Evolutionary conservation across 2,888 invertebrate species (phyloP).

Genomic region (Tetramorium bicarinatum): DNA sequence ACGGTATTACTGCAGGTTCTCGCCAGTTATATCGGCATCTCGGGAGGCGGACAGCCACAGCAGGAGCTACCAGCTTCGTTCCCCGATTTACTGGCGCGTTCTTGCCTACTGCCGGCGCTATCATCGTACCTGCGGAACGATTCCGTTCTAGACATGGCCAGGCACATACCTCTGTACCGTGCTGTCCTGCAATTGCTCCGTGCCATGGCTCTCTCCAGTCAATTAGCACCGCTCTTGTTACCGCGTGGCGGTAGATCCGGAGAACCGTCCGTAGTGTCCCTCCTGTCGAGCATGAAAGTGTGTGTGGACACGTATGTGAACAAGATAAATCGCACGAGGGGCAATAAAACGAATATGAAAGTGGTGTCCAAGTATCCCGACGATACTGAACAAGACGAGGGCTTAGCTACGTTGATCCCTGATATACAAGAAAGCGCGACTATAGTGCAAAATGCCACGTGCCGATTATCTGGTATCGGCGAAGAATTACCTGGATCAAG

Average conservation of each 20-base stretch:
- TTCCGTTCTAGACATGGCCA: conserved; percentile 98
- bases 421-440: conserved; percentile 93
- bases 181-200: conserved; percentile 94
- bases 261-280: conserved; percentile 91
- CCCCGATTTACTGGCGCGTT: conserved; percentile 92
- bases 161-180: conserved; percentile 97
- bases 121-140: conserved; percentile 97
- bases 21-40: conserved; percentile 95
- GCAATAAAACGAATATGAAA: conserved; percentile 79
- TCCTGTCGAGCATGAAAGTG: conserved; percentile 95
- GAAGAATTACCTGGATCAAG: conserved; percentile 84
- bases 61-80: conserved; percentile 91
- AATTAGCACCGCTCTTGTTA: conserved; percentile 89
- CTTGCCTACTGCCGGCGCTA: conserved; percentile 95
- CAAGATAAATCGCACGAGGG: conserved; percentile 89
- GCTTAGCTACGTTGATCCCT: conserved; percentile 94
- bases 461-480: conserved; percentile 75
- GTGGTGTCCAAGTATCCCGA: conserved; percentile 85
- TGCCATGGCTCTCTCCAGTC: conserved; percentile 90
- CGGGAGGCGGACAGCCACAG: conserved; percentile 85
- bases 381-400: conserved; percentile 95
- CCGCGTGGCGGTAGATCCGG: conserved; percentile 87
- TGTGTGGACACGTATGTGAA: conserved; percentile 97
- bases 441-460: conserved; percentile 87
- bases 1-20: conserved; percentile 94